Conservation (phyloP, 2,113 vertebrate genomes). For the Mustela nigripes region DNA sequence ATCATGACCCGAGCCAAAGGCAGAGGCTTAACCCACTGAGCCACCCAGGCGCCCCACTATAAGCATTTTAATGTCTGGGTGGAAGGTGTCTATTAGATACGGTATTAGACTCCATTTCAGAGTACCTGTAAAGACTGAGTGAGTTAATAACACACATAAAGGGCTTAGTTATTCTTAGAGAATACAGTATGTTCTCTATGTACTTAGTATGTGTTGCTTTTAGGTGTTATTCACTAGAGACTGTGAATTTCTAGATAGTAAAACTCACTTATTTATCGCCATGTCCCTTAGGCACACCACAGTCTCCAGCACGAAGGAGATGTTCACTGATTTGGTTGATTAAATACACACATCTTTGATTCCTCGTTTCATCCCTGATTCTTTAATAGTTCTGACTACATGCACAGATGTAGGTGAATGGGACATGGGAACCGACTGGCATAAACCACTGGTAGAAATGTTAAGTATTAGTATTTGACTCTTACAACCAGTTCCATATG, state of each 20-base stretch:
- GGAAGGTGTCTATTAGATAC: background rate
- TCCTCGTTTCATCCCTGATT: background rate
- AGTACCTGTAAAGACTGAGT: background rate
- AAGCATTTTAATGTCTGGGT: background rate
- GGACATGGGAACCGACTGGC: background rate
- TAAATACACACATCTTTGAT: background rate
- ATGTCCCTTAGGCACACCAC: background rate
- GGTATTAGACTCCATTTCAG: background rate
- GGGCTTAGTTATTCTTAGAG: background rate
- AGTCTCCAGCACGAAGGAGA: background rate
- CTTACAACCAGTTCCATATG: constrained; percentile 70
- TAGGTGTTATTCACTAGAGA: background rate
- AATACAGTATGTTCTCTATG: background rate
- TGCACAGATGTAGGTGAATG: background rate
- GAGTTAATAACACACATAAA: background rate
- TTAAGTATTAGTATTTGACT: constrained; percentile 52
- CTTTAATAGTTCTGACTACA: background rate
- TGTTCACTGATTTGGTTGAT: background rate
- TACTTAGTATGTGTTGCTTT: background rate
- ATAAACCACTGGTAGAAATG: background rate
- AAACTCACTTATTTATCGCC: background rate
- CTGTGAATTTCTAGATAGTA: background rate
- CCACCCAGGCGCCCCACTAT: background rate
- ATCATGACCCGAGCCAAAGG: no score
- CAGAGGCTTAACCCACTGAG: no score